phyloP scores from a whole-genome alignment of 2,113 vertebrate genomes.

The Capreolus pygargus region DNA sequence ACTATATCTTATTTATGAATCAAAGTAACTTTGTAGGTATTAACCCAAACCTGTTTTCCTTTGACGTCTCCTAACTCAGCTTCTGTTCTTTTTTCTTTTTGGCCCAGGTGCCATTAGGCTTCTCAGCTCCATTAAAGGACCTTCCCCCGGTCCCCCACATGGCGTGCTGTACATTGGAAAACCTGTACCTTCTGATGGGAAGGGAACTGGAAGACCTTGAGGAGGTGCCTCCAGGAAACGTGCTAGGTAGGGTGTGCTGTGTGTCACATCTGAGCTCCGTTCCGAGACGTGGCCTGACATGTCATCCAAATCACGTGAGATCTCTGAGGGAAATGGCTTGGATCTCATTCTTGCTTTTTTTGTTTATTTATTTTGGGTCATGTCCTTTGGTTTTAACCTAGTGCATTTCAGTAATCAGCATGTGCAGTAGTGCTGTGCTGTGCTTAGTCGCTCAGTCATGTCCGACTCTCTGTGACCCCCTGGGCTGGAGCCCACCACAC shows the following conservation, averaged over 20 bases:
- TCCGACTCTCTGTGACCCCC: neutral
- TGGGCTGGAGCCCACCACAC: neutral
- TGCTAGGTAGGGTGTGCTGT: constrained; percentile 85
- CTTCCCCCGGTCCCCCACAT: constrained; percentile 86
- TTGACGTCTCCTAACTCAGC: neutral
- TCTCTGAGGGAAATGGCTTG: neutral
- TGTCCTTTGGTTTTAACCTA: neutral
- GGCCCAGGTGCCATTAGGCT: constrained; percentile 84
- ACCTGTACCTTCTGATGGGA: constrained; percentile 96
- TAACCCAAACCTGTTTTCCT: neutral
- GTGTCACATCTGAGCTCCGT: neutral
- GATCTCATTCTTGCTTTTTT: no score
- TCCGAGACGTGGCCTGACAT: fast-evolving
- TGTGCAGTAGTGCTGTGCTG: neutral
- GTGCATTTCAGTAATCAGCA: neutral
- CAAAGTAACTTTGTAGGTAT: neutral
- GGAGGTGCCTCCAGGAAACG: constrained; percentile 93
- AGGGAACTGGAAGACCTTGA: constrained; percentile 92
- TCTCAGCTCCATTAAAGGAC: constrained; percentile 72
- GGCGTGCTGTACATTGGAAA: constrained; percentile 86
- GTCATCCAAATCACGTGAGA: neutral
- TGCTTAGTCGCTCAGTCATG: neutral
- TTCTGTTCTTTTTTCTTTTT: neutral
- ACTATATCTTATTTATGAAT: neutral
- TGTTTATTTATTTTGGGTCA: neutral